Base-by-base conservation (phyloP, 2,797 vertebrate species). In the Rhinophrynus dorsalis region DNA sequence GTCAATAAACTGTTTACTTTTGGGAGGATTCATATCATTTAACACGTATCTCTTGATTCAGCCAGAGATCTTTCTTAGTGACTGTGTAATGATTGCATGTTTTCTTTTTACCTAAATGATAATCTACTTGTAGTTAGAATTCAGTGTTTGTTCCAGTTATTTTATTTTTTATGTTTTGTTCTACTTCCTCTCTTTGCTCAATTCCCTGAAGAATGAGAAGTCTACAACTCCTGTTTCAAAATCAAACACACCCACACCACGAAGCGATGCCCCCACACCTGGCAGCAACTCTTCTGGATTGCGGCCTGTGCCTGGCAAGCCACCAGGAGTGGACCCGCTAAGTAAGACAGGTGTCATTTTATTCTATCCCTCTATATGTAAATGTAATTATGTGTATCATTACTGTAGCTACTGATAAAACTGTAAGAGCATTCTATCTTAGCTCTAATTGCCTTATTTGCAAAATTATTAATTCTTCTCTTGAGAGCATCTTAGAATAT, bases 191-290 rank as follows among this genome's bases (percentile, higher is more conserved):
- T 17, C 45, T 57, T 50, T 24, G 18, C 9, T 58, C 13, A 23
- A 17, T 15, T 30, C n/a, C 26, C 32, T 27, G 2, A 89, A 99
- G 97, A 99, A 98, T 88, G 97, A 99, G 90, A 99, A 99, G 90
- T 98, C 96, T 76, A 97, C 95, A 66, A 99, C 96, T 82, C 96
- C 96, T 66, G 97, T 96, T 83, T 95, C 97, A 68, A 99, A 99
- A 86, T 98, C 97, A 76, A 99, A 90, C 88, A 99, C 96, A 61
- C 96, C 97, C 74, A 97, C 96, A 80, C 96, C 97, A 56, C 92
- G 95, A 71, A 94, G 91, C 6, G 97, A 99, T 51, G 96, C 94
- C 45, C 96, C 97, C 70, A 98, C 96, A 78, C 97, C 96, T 77
- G 95, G 96, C 86, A 98, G 95, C 84, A 98, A 95, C 83, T 95